Evolutionary conservation across 1,140 invertebrate species (phyloP).

Genomic region (Eurytemora carolleeae): DNA sequence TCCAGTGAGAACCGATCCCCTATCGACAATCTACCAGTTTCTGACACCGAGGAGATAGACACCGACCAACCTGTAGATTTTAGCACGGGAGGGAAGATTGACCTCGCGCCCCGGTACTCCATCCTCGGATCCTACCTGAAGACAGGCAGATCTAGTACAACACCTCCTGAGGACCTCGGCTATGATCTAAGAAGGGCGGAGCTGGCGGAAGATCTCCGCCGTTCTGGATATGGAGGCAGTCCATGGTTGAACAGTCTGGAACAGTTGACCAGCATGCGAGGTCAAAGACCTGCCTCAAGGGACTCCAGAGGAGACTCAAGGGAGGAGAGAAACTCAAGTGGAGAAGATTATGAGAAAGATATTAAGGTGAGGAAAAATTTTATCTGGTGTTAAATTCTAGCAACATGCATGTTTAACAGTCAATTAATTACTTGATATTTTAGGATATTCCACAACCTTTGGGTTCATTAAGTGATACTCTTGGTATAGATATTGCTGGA

Average conservation of each 20-base stretch:
- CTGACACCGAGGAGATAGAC: neutral
- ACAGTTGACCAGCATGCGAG: neutral
- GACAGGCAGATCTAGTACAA: neutral
- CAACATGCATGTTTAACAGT: too few species aligned
- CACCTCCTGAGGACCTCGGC: neutral
- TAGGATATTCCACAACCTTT: too few species aligned
- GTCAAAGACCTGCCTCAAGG: neutral
- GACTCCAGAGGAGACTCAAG: neutral
- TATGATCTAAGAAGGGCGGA: neutral
- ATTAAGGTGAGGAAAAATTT: too few species aligned
- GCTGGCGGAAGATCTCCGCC: neutral
- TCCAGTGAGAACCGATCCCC: neutral
- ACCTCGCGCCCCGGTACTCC: neutral
- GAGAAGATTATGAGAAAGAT: neutral
- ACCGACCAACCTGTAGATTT: conserved; percentile 1
- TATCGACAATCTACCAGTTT: too few species aligned
- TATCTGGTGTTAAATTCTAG: too few species aligned
- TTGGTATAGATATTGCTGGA: conserved; percentile 1
- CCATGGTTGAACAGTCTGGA: neutral
- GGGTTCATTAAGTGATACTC: neutral
- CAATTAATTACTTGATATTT: too few species aligned
- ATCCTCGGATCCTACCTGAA: conserved; percentile 5
- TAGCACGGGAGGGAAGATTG: neutral
- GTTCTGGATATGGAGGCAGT: neutral
- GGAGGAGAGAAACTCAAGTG: neutral